Conservation (phyloP, 2,113 vertebrate species). For the Lepus americanus region DNA sequence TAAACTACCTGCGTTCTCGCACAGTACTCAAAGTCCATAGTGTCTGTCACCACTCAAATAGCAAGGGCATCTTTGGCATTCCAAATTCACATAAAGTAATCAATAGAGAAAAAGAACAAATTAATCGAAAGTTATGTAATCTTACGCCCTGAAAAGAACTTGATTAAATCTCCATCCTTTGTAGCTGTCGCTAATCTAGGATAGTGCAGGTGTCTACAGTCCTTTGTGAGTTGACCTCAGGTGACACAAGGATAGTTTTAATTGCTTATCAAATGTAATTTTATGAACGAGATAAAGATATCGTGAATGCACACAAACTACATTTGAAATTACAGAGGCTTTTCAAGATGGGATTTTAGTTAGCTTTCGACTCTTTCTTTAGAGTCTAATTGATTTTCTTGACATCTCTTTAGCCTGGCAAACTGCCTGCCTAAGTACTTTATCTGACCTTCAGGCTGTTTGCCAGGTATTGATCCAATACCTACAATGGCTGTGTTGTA, state of each 20-base stretch:
- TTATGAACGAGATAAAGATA: constrained; percentile 89
- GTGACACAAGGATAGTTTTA: constrained; percentile 85
- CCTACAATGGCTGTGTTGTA: constrained; percentile 86
- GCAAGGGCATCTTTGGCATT: constrained; percentile 80
- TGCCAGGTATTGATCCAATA: constrained; percentile 90
- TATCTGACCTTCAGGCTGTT: constrained; percentile 91
- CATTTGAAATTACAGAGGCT: constrained; percentile 87
- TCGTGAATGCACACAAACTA: constrained; percentile 86
- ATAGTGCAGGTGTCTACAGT: constrained; percentile 80
- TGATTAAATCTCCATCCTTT: constrained; percentile 72
- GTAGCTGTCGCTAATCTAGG: constrained; percentile 68
- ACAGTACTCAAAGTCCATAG: constrained; percentile 77
- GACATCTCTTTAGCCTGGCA: constrained; percentile 93
- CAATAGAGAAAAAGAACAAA: constrained; percentile 83
- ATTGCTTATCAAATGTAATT: constrained; percentile 90
- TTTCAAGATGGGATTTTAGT: constrained; percentile 90
- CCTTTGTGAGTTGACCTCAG: constrained; percentile 77
- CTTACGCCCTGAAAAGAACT: constrained; percentile 68
- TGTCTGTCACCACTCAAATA: constrained; percentile 80
- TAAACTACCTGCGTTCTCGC: constrained; percentile 82
- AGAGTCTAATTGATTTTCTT: constrained; percentile 93
- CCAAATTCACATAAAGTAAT: constrained; percentile 82
- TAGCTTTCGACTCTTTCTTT: constrained; percentile 90
- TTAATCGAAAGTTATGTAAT: constrained; percentile 79
- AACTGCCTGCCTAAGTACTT: constrained; percentile 93